Conservation (phyloP, 2,113 vertebrate genomes). For the Oophaga pumilio region DNA sequence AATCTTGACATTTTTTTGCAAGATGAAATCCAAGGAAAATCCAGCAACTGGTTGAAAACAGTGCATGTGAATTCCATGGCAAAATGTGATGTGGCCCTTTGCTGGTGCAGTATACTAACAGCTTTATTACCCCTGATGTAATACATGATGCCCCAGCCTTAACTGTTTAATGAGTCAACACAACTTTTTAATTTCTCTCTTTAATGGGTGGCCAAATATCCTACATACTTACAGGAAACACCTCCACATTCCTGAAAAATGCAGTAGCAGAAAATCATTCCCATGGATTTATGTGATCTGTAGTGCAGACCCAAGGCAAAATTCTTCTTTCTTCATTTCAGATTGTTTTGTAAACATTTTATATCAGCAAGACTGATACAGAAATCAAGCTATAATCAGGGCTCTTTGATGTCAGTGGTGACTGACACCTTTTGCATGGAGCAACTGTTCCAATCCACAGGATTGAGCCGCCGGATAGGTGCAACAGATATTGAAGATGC, state of each 20-base stretch:
- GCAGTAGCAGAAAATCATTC: constrained; percentile 22
- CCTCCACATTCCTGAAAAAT: constrained; percentile 18
- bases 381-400: neutral
- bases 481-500: constrained; percentile 10
- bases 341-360: constrained; percentile 38
- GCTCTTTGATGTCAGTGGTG: neutral
- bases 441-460: constrained; percentile 50
- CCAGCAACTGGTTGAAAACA: too few species aligned
- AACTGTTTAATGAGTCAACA: neutral
- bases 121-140: too few species aligned
- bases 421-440: constrained; percentile 17
- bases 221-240: neutral
- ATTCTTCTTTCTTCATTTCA: neutral
- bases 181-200: neutral
- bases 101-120: too few species aligned
- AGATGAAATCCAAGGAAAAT: too few species aligned
- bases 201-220: constrained; percentile 38
- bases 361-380: neutral
- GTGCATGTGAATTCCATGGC: too few species aligned
- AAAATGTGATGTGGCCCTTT: too few species aligned
- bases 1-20: too few species aligned
- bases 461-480: constrained; percentile 29
- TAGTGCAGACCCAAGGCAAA: constrained; percentile 42
- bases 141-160: too few species aligned
- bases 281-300: constrained; percentile 2